Percentiles rank a stretch among this genome's conserved stretches.
Evolutionary conservation across 2,888 invertebrate genomes (phyloP).

Genomic region (Ophion slaviceki): DNA sequence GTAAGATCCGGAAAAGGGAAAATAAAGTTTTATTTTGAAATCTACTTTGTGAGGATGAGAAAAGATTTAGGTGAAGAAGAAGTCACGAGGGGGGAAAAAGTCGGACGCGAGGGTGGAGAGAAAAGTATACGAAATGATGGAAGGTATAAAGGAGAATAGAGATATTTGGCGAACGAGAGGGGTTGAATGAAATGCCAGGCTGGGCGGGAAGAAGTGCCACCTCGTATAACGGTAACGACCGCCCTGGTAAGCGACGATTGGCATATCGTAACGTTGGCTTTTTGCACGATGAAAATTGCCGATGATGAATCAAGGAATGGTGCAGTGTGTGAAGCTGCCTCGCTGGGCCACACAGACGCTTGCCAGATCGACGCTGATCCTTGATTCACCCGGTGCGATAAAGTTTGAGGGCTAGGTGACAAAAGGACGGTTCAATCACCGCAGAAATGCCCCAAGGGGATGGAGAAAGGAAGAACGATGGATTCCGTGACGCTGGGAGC

Average conservation of each 20-base stretch:
- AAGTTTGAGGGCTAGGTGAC: slow-evolving; percentile 31
- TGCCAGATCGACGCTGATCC: slow-evolving; percentile 46
- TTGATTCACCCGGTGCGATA: slow-evolving; percentile 40
- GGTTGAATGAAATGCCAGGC: slow-evolving; percentile 35
- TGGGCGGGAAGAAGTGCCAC: slow-evolving; percentile 31
- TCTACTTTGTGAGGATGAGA: neutral
- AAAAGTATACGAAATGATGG: slow-evolving; percentile 16
- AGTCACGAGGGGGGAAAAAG: neutral
- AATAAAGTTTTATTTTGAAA: neutral
- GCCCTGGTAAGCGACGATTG: slow-evolving; percentile 48
- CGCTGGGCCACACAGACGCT: slow-evolving; percentile 23
- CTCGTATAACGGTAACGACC: slow-evolving; percentile 45
- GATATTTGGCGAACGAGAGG: slow-evolving; percentile 10
- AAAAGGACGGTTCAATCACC: slow-evolving; percentile 45
- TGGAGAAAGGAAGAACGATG: slow-evolving; percentile 42
- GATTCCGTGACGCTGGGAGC: slow-evolving; percentile 17
- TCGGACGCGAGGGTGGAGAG: neutral
- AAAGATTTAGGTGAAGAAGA: neutral
- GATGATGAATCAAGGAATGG: slow-evolving; percentile 31
- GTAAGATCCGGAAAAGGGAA: slow-evolving; percentile 3
- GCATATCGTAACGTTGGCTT: slow-evolving; percentile 6
- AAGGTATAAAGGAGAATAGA: slow-evolving; percentile 24
- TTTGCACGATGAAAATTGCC: slow-evolving; percentile 23
- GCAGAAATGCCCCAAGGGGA: slow-evolving; percentile 33
- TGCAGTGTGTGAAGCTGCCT: neutral